Evolutionary conservation across 2,113 vertebrate genomes (phyloP).

Genomic region (Ursus arctos): DNA sequence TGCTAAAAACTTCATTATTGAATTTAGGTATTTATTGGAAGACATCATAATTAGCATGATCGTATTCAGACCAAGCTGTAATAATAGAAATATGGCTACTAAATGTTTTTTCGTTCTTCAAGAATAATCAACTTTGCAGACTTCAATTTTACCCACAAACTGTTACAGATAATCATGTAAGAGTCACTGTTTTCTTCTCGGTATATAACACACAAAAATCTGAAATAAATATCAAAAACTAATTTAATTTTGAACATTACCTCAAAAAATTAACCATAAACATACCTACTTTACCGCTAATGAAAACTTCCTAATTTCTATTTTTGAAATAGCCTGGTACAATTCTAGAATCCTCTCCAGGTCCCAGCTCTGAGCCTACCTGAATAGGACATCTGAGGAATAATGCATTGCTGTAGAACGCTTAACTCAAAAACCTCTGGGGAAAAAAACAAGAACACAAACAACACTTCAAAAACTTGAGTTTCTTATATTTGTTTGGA

Average conservation of each 20-base stretch:
- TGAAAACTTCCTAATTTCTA: background rate
- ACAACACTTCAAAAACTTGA: background rate
- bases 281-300: background rate
- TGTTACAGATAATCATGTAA: background rate
- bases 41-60: conserved; percentile 19
- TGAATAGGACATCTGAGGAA: background rate
- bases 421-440: background rate
- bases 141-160: background rate
- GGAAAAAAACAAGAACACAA: background rate
- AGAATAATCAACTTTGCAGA: background rate
- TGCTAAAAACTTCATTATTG: background rate
- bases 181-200: background rate
- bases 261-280: conserved; percentile 35
- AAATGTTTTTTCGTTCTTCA: background rate
- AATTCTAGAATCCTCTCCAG: background rate
- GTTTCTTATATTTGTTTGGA: background rate
- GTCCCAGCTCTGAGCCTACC: background rate
- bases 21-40: background rate
- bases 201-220: conserved; percentile 30
- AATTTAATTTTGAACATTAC: conserved; percentile 11
- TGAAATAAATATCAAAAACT: background rate
- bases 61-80: conserved; percentile 7
- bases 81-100: background rate
- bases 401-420: background rate
- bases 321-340: background rate